Conservation (phyloP, 2,888 invertebrate genomes). For the Dorcus hopei region DNA sequence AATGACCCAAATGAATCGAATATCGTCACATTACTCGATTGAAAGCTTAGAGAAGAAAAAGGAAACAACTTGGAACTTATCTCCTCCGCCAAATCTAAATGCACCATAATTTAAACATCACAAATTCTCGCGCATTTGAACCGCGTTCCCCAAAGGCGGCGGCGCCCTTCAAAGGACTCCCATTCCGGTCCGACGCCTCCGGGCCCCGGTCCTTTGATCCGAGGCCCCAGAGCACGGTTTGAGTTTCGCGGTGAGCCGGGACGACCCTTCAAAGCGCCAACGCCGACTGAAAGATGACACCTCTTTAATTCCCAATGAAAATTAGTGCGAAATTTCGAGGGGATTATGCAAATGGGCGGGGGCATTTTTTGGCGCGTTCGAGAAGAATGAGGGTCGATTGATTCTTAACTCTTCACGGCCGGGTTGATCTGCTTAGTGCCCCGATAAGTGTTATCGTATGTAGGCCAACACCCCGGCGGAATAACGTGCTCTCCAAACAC, state of each 20-base stretch:
- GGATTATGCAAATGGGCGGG: neutral
- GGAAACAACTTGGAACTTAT: neutral
- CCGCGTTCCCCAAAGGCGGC: conserved; percentile 27
- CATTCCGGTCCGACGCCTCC: conserved; percentile 46
- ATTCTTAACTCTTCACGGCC: conserved; percentile 8
- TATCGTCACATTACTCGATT: too few species aligned
- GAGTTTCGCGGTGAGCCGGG: conserved; percentile 35
- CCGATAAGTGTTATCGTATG: neutral
- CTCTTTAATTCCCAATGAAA: conserved; percentile 49
- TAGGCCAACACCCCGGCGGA: neutral
- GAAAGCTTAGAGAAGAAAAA: too few species aligned
- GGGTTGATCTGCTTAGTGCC: conserved; percentile 2
- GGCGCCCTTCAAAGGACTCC: conserved; percentile 40
- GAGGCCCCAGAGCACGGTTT: conserved; percentile 39
- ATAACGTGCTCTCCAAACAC: conserved; percentile 16
- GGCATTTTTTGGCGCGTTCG: too few species aligned
- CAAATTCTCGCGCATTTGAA: conserved; percentile 32
- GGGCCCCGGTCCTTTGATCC: conserved; percentile 24
- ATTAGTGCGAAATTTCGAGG: conserved; percentile 44
- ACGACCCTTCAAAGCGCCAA: conserved; percentile 40
- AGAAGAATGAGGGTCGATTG: conserved; percentile 4
- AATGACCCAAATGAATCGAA: too few species aligned
- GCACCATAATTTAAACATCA: conserved; percentile 42
- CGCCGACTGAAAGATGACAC: conserved; percentile 47
- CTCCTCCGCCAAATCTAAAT: conserved; percentile 29